Conservation (phyloP, 2,888 invertebrate genomes). For the Molanna angustata region DNA sequence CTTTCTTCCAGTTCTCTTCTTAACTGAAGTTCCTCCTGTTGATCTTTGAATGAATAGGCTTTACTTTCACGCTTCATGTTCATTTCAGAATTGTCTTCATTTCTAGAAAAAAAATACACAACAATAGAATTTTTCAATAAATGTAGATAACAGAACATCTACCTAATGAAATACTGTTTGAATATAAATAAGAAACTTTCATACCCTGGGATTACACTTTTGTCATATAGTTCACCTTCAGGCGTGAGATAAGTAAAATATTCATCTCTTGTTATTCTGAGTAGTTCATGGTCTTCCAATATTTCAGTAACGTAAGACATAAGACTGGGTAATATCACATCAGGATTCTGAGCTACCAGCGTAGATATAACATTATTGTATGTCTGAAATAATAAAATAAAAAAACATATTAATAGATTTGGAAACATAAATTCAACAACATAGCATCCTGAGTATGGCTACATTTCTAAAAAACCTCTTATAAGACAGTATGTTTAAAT, state of each 20-base stretch:
- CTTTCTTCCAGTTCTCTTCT: conserved; percentile 92
- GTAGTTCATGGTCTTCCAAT: conserved; percentile 63
- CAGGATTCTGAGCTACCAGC: conserved; percentile 63
- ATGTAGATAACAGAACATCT: neutral
- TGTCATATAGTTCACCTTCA: conserved; percentile 89
- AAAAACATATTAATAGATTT: no score
- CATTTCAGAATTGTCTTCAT: conserved; percentile 55
- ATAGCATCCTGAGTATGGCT: no score
- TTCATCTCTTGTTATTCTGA: conserved; percentile 73
- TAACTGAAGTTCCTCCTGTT: conserved; percentile 90
- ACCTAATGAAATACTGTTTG: neutral
- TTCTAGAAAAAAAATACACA: conserved; percentile 37
- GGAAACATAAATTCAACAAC: neutral
- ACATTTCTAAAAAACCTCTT: no score
- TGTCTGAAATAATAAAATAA: conserved; percentile 44
- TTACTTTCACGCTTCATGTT: conserved; percentile 95
- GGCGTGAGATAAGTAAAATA: conserved; percentile 81
- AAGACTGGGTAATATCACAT: conserved; percentile 63
- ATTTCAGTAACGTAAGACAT: conserved; percentile 58
- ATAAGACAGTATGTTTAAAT: no score
- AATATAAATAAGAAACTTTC: conserved; percentile 27
- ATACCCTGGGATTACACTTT: conserved; percentile 68
- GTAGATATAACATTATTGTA: conserved; percentile 72
- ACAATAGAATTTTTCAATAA: neutral
- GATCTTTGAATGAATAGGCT: conserved; percentile 94